Evolutionary conservation across 2,888 invertebrate species (phyloP).

Genomic region (Papilio protenor): DNA sequence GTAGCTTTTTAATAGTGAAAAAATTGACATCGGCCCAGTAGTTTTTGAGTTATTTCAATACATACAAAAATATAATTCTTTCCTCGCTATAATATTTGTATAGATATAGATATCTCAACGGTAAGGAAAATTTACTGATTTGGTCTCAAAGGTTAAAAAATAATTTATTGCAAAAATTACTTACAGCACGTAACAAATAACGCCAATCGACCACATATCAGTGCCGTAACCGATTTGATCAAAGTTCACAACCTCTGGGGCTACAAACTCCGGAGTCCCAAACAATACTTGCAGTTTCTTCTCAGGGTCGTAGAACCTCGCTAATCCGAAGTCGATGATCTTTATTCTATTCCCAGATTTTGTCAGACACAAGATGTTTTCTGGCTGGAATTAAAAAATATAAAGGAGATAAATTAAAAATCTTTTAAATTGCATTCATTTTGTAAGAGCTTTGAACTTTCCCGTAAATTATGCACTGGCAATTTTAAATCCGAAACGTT

Average conservation of each 20-base stretch:
- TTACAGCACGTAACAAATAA: slow-evolving; percentile 99
- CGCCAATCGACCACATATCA: slow-evolving; percentile 99
- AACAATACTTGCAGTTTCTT: slow-evolving; percentile 97
- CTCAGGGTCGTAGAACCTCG: slow-evolving; percentile 95
- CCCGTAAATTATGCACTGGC: neutral
- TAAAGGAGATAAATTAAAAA: neutral
- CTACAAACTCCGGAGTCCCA: slow-evolving; percentile 99
- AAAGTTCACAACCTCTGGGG: slow-evolving; percentile 99
- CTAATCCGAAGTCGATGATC: slow-evolving; percentile 99
- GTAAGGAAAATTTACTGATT: neutral
- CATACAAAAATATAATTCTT: no score
- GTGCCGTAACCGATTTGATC: slow-evolving; percentile 98
- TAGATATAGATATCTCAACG: neutral
- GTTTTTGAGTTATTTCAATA: no score
- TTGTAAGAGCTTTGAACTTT: neutral
- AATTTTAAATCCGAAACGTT: neutral
- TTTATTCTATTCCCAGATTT: slow-evolving; percentile 99
- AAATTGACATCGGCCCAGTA: no score
- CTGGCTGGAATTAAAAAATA: slow-evolving; percentile 87
- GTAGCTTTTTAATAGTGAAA: no score
- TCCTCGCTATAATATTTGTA: no score
- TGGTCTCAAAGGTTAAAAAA: neutral
- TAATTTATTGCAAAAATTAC: slow-evolving; percentile 71
- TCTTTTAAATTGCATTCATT: neutral
- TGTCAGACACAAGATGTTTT: slow-evolving; percentile 98